Base-by-base conservation (phyloP, 2,113 vertebrate species). In the Cyprinodon variegatus region DNA sequence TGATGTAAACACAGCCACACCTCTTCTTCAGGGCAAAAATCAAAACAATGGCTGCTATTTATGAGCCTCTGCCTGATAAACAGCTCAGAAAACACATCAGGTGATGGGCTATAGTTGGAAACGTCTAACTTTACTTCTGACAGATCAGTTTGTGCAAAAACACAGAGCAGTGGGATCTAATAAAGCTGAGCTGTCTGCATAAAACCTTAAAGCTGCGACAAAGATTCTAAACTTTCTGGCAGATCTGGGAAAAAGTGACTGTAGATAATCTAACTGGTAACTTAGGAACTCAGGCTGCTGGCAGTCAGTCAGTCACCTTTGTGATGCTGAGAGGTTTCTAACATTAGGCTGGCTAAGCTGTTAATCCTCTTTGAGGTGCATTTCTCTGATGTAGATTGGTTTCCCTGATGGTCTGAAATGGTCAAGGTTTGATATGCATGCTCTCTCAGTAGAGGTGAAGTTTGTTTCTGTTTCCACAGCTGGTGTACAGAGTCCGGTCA, bases 401-500 rank as follows among this genome's bases (percentile, higher is more conserved):
- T 63, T 70, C 15, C 39, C 17, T 45, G 22, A 17, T 45, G 14
- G 57, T n/a, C 37, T 11, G 37, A 4, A 11, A 11, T 10, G 36
- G 46, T 45, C 37, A 29, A 29, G 4, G 3, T 37, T 64, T 43
- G 50, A 40, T 40, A 50, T 61, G 41, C n/a, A 65, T 8, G 20
- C 4, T 2, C 13, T 70, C 60, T 50, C 3, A 61, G 66, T 11
- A 29, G 43, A 45, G 2, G 40, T 63, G n/a, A 60, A 71, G 53
- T 20, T 7, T 13, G 45, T n/a, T 61, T 74, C 83, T 85, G 78
- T 85, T 75, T 29, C 64, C 65, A 75, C 13, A 12, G 20, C 0
- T 60, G 46, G n/a, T 22, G 7, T 12, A 29, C 59, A 36, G 9
- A 14, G 15, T 46, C 9, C 13, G 15, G n/a, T 20, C 59, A 36